A percentile compares a stretch with the other conserved stretches of the same genome.
These are phyloP conservation scores for Ictalurus punctatus DNA, from an alignment of 2,113 vertebrate genomes.

Conservation along the genomic window DNA sequence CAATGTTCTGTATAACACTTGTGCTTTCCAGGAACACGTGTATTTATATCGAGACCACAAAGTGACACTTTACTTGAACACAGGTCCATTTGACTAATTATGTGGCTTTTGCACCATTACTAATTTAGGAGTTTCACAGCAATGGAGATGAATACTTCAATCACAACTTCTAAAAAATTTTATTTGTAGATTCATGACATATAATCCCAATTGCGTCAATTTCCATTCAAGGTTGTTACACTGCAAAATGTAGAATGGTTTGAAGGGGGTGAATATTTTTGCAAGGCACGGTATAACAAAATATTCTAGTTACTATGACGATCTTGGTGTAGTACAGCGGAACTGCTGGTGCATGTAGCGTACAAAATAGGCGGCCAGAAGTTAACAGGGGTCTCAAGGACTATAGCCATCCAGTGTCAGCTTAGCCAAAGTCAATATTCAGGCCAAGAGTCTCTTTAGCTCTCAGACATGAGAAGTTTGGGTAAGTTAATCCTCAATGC, in stretches of 20 bases:
- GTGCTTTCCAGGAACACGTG: background rate
- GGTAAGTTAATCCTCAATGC: constrained; percentile 35
- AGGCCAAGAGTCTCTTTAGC: background rate
- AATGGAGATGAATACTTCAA: background rate
- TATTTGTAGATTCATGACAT: background rate
- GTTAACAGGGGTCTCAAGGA: background rate
- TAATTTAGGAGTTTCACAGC: background rate
- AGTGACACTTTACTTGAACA: background rate
- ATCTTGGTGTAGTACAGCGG: background rate
- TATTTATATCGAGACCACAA: background rate
- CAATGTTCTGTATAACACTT: background rate
- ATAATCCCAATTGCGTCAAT: background rate
- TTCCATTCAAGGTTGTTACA: background rate
- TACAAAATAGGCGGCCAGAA: background rate
- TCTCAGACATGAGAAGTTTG: constrained; percentile 19
- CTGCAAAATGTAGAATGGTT: background rate
- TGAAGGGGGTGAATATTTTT: background rate
- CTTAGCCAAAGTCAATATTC: constrained; percentile 13
- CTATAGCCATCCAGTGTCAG: background rate
- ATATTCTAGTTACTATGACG: background rate
- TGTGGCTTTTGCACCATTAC: background rate
- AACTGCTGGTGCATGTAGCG: background rate
- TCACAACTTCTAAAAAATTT: background rate
- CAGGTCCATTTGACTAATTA: background rate
- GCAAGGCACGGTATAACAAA: background rate